A percentile compares a stretch with the other conserved stretches of the same genome.
phyloP scores from a whole-genome alignment of 2,797 vertebrate genomes.

The Antennarius maculatus region DNA sequence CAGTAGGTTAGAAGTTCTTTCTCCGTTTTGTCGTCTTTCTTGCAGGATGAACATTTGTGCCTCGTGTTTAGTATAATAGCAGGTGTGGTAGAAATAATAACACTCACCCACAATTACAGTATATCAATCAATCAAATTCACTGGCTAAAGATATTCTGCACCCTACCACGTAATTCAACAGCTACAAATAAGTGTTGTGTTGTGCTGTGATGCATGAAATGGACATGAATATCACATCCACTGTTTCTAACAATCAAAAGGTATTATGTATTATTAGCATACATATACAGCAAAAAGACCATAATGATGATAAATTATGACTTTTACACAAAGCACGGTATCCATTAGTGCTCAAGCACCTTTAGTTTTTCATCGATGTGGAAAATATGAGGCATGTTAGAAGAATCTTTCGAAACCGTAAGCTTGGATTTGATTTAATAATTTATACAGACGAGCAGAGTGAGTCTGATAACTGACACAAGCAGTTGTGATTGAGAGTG shows the following conservation, averaged over 20 bases:
- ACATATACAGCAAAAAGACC: neutral
- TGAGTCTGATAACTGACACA: neutral
- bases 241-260: conserved; percentile 16
- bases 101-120: conserved; percentile 4
- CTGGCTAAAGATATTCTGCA: neutral
- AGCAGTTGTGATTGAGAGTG: neutral
- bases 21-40: neutral
- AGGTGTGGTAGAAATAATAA: neutral
- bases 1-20: conserved; percentile 10
- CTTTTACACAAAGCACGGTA: neutral
- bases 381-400: neutral
- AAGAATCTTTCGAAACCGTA: neutral
- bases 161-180: conserved; percentile 20
- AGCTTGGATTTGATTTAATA: neutral
- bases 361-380: neutral
- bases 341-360: conserved; percentile 4
- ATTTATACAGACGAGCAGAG: too few relatives aligned
- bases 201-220: conserved; percentile 31
- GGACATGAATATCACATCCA: conserved; percentile 17
- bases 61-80: neutral
- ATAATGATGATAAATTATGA: conserved; percentile 2
- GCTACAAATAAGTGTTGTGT: neutral
- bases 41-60: neutral
- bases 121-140: neutral
- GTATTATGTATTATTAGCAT: conserved; percentile 9